phyloP scores from a whole-genome alignment of 1,140 invertebrate species.

The Ephestia elutella region DNA sequence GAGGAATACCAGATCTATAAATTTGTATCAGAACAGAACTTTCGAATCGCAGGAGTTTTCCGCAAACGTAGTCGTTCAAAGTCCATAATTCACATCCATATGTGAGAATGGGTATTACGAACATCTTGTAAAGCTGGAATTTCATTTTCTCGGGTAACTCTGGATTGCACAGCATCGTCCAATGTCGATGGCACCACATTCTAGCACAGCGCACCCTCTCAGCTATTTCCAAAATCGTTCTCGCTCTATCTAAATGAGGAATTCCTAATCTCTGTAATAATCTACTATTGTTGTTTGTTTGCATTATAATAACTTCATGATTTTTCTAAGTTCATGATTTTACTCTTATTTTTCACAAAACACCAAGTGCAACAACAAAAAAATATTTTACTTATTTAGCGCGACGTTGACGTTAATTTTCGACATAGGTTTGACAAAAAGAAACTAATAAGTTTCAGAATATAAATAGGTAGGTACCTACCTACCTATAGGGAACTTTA shows the following conservation, averaged over 20 bases:
- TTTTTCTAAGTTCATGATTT: not conserved
- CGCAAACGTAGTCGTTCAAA: conserved; percentile 15
- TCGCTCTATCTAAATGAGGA: conserved; percentile 16
- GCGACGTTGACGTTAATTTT: too few relatives aligned
- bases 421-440: too few relatives aligned
- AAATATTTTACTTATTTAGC: too few relatives aligned
- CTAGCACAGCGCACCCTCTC: conserved; percentile 34
- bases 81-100: conserved; percentile 43
- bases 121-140: conserved; percentile 38
- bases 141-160: conserved; percentile 21
- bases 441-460: too few relatives aligned
- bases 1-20: conserved; percentile 31
- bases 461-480: too few relatives aligned
- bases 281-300: not conserved
- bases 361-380: too few relatives aligned
- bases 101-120: conserved; percentile 39
- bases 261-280: conserved; percentile 17
- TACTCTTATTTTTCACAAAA: not conserved
- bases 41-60: conserved; percentile 32
- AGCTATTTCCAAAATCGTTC: conserved; percentile 28
- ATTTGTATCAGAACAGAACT: conserved; percentile 26
- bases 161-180: conserved; percentile 26
- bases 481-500: too few relatives aligned
- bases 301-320: conserved; percentile 4
- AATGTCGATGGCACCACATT: conserved; percentile 32